Evolutionary conservation across 2,797 vertebrate genomes (phyloP).

Genomic region (Lepilemur ruficaudatus): DNA sequence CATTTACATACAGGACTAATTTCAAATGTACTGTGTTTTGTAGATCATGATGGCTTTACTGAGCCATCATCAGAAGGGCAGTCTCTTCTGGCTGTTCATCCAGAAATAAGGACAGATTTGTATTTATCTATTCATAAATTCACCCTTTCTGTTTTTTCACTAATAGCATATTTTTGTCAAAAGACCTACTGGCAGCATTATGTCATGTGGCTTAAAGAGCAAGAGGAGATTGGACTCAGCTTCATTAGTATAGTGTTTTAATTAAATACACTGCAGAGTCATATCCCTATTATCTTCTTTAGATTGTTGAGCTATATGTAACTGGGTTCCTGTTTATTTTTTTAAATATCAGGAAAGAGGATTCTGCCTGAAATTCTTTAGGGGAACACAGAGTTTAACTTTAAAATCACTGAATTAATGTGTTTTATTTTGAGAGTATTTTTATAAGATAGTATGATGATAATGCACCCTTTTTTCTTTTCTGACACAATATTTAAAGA

Average conservation of each 20-base stretch:
- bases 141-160: not conserved
- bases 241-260: constrained; percentile 35
- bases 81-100: constrained; percentile 33
- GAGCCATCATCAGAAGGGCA: constrained; percentile 7
- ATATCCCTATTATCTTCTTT: not conserved
- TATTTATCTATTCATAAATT: constrained; percentile 55
- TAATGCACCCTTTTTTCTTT: not conserved
- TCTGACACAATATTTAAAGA: constrained; percentile 18
- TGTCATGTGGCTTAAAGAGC: constrained; percentile 18
- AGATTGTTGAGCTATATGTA: not conserved
- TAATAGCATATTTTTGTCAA: constrained; percentile 2
- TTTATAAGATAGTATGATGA: not conserved
- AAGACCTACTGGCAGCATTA: constrained; percentile 13
- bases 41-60: constrained; percentile 34
- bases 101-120: constrained; percentile 1
- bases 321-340: constrained; percentile 11
- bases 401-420: constrained; percentile 42
- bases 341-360: not conserved
- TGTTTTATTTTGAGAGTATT: not conserved
- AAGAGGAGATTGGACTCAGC: not conserved
- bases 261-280: not conserved
- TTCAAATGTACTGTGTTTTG: constrained; percentile 14
- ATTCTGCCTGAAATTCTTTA: constrained; percentile 22
- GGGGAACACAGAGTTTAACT: constrained; percentile 42
- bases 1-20: constrained; percentile 39